Conservation (phyloP, 2,113 vertebrate species). For the western clawed frog (Xenopus tropicalis) region UCB_Xtro_10.0 CM004451.2:73911001-73911500, state of each 20-base stretch:
- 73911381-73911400: slow-evolving; percentile 34
- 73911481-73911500: no score
- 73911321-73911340: slow-evolving; percentile 28
- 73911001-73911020: no score
- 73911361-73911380: slow-evolving; percentile 37
- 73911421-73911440: slow-evolving; percentile 33
- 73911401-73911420: slow-evolving; percentile 31
- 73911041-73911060: no score
- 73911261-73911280: slow-evolving; percentile 29
- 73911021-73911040: no score
- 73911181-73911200: slow-evolving; percentile 16
- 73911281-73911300: slow-evolving; percentile 33
- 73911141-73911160: no score
- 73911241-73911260: slow-evolving; percentile 38
- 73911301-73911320: slow-evolving; percentile 37
- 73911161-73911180: no score
- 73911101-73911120: no score
- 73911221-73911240: slow-evolving; percentile 26
- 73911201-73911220: slow-evolving; percentile 15
- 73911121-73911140: no score
- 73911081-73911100: no score
- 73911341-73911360: slow-evolving; percentile 34
- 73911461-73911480: slow-evolving; percentile 1
- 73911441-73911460: slow-evolving; percentile 32
- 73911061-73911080: no score